Conservation (phyloP, 2,888 invertebrate genomes). For the Liposcelis brunnea region DNA sequence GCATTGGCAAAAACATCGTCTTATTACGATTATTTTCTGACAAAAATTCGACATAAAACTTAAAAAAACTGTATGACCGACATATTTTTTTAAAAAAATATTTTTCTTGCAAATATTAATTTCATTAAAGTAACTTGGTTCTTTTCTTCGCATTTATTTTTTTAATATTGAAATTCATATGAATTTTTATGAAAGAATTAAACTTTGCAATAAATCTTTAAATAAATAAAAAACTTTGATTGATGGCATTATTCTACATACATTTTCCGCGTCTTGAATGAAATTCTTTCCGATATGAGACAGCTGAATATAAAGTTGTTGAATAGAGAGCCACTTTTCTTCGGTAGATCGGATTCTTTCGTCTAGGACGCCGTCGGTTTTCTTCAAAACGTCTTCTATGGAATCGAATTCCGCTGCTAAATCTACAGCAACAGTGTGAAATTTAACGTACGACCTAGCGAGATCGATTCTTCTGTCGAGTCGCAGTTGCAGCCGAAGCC, state of each 20-base stretch:
- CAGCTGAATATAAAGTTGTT: conserved; percentile 44
- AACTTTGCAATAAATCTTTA: too few species aligned
- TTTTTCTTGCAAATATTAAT: too few species aligned
- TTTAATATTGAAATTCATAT: too few species aligned
- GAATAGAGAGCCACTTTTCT: conserved; percentile 45
- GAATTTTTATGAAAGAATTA: conserved; percentile 20
- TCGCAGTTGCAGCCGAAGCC: conserved; percentile 41
- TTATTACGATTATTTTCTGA: too few species aligned
- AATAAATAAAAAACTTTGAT: conserved; percentile 16
- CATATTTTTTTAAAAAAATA: too few species aligned
- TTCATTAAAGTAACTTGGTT: too few species aligned
- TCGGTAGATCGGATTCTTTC: conserved; percentile 31
- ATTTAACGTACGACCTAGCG: conserved; percentile 48
- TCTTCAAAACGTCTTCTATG: conserved; percentile 40
- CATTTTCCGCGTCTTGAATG: conserved; percentile 39
- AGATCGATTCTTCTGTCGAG: conserved; percentile 46
- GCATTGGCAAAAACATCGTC: too few species aligned
- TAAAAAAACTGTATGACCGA: too few species aligned
- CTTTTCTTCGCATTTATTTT: too few species aligned
- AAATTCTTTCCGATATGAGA: conserved; percentile 49
- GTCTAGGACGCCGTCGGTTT: conserved; percentile 24
- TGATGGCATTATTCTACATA: conserved; percentile 23
- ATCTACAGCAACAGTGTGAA: conserved; percentile 50
- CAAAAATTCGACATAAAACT: too few species aligned
- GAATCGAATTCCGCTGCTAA: conserved; percentile 46